A percentile compares a stretch with the other conserved stretches of the same genome.
These are phyloP conservation scores for Thoracochromis brauschi DNA, from an alignment of 2,113 vertebrate species.

Conservation along the genomic window DNA sequence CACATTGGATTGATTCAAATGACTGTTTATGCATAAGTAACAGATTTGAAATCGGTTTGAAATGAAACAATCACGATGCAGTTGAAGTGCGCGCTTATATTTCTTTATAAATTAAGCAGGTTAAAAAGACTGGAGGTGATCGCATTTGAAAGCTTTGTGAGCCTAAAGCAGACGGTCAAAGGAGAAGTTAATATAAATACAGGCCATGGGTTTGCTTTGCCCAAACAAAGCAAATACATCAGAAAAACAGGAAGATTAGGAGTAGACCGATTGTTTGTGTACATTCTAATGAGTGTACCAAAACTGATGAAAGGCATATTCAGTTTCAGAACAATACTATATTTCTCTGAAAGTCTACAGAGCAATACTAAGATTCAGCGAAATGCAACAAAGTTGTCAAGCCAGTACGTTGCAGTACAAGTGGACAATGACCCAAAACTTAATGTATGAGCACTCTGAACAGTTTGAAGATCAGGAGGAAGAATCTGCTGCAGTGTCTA, in stretches of 20 bases:
- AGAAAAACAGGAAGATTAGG: background rate
- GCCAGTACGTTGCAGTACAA: background rate
- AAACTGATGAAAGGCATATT: background rate
- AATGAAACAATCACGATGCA: background rate
- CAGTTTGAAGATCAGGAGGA: background rate
- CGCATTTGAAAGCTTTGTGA: background rate
- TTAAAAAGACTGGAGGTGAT: background rate
- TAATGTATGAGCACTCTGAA: background rate
- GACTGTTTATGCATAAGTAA: background rate
- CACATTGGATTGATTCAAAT: background rate
- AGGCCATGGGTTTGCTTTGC: background rate
- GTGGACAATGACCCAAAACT: background rate
- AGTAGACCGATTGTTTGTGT: background rate
- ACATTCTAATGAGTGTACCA: background rate
- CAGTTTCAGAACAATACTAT: background rate
- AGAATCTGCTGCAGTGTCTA: background rate
- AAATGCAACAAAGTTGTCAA: background rate
- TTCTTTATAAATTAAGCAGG: background rate
- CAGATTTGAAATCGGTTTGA: background rate
- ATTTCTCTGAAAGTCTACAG: background rate
- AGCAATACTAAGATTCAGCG: background rate
- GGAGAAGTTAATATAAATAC: background rate
- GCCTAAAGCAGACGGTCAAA: background rate
- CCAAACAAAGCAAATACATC: background rate
- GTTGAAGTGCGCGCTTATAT: background rate